These are phyloP conservation scores for Aphis gossypii DNA, from an alignment of 1,140 invertebrate genomes.

Conservation along the genomic window DNA sequence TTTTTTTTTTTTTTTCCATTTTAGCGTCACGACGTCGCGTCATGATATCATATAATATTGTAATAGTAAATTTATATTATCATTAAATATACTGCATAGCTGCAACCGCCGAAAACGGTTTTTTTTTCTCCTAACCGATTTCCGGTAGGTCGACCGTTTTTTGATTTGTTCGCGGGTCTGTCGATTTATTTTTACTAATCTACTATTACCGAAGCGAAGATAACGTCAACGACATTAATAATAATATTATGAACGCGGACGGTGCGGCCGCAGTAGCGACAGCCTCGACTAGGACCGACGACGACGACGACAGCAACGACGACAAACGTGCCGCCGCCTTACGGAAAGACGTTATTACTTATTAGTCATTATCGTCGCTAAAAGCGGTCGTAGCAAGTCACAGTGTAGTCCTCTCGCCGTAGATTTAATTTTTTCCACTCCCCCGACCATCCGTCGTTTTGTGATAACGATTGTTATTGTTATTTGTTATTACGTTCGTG, in stretches of 20 bases:
- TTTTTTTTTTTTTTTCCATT: background rate
- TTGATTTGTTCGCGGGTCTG: background rate
- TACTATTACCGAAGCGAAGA: background rate
- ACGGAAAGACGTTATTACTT: background rate
- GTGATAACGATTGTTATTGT: background rate
- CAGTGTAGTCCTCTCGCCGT: background rate
- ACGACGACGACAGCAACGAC: background rate
- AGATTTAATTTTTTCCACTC: background rate
- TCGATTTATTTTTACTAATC: background rate
- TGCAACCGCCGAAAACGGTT: background rate
- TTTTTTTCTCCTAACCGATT: background rate
- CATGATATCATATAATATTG: background rate
- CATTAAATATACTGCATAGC: background rate
- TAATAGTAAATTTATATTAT: background rate
- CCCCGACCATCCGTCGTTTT: background rate
- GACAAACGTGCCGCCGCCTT: background rate
- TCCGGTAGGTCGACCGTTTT: background rate
- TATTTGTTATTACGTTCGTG: background rate
- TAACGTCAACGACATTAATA: background rate
- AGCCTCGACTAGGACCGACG: background rate
- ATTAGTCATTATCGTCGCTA: background rate
- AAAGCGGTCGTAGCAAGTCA: background rate
- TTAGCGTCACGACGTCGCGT: background rate
- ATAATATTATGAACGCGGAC: background rate
- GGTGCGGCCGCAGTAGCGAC: background rate